A percentile compares a stretch with the other conserved stretches of the same genome.
Evolutionary conservation across 2,888 invertebrate genomes (phyloP).

Genomic region (Gerris lacustris): DNA sequence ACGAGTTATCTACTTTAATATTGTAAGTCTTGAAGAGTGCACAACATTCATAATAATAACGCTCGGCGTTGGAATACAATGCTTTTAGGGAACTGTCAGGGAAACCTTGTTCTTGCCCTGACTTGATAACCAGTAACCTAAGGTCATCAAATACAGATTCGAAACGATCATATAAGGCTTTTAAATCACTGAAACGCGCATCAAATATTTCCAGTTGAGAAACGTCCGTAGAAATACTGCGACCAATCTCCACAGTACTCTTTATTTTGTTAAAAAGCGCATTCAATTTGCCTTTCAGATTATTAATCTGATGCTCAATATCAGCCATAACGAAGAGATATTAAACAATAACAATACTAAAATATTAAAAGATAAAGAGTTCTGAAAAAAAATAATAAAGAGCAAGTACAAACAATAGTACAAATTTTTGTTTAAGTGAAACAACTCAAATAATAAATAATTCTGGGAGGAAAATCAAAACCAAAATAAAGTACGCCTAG

Average conservation of each 20-base stretch:
- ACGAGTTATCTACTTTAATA: not conserved
- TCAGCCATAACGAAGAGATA: no score
- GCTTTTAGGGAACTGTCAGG: not conserved
- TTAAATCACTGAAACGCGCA: not conserved
- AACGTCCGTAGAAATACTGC: not conserved
- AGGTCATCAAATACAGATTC: not conserved
- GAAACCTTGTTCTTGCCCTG: not conserved
- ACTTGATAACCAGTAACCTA: not conserved
- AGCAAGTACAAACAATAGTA: no score
- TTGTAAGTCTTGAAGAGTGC: not conserved
- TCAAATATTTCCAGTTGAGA: not conserved
- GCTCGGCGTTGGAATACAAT: not conserved
- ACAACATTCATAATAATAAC: not conserved
- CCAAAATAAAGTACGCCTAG: no score
- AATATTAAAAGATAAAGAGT: no score
- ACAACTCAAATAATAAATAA: no score
- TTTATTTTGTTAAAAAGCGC: not conserved
- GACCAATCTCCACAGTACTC: not conserved
- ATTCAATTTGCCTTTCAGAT: not conserved
- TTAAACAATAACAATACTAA: no score
- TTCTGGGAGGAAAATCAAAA: no score
- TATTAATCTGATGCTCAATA: not conserved
- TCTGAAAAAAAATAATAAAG: no score
- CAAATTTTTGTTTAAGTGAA: no score
- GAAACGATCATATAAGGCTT: not conserved